Evolutionary conservation across 2,888 invertebrate species (phyloP).

Genomic region (Blera fallax): DNA sequence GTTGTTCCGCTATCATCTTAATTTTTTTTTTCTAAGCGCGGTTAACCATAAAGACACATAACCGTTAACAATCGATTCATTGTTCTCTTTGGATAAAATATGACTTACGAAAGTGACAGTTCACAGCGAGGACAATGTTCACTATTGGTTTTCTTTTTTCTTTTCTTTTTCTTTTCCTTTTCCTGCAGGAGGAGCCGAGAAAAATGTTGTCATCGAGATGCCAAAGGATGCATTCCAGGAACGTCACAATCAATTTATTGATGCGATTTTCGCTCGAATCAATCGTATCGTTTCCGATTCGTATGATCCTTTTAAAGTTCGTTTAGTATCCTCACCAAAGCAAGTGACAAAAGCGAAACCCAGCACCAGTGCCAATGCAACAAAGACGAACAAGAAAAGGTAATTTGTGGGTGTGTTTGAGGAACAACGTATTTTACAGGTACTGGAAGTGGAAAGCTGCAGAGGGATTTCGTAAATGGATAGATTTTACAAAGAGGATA

Average conservation of each 20-base stretch:
- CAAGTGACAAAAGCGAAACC: constrained; percentile 66
- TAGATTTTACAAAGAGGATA: background rate
- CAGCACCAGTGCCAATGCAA: constrained; percentile 28
- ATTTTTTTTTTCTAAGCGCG: background rate
- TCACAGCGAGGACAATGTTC: background rate
- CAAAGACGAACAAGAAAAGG: constrained; percentile 61
- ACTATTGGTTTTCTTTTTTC: constrained; percentile 17
- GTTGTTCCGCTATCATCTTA: constrained; percentile 38
- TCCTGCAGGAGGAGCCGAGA: constrained; percentile 69
- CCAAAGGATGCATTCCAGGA: constrained; percentile 84
- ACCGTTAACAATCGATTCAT: constrained; percentile 27
- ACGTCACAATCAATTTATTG: constrained; percentile 93
- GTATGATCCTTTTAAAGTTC: constrained; percentile 92
- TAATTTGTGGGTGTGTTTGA: background rate
- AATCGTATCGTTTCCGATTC: constrained; percentile 90
- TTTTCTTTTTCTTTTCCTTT: constrained; percentile 28
- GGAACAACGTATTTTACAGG: too few species aligned
- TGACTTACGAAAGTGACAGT: background rate
- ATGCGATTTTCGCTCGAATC: constrained; percentile 90
- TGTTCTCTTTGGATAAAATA: constrained; percentile 28
- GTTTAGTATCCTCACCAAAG: constrained; percentile 75
- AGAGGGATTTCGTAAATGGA: background rate
- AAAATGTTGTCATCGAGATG: constrained; percentile 81
- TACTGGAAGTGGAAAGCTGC: background rate
- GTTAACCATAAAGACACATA: background rate